A percentile compares a stretch with the other conserved stretches of the same genome.
Evolutionary conservation across 2,888 invertebrate species (phyloP).

Genomic region (Phyllotreta cruciferae): DNA sequence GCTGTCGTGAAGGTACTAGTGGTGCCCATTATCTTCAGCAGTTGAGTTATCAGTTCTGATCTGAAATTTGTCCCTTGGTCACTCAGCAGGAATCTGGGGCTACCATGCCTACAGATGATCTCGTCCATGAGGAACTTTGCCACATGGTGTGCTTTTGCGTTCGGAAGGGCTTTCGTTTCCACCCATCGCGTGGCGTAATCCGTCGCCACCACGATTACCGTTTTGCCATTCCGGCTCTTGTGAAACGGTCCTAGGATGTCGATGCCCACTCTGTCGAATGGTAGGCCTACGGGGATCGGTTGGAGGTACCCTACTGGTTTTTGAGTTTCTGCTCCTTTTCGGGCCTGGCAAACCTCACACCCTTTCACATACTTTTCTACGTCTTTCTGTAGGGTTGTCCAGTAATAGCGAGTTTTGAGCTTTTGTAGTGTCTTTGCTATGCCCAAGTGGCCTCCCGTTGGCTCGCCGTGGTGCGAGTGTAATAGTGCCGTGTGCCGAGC

Average conservation of each 20-base stretch:
- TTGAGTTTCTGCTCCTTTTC: too few relatives aligned
- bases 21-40: too few relatives aligned
- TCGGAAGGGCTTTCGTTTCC: neutral
- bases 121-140: neutral
- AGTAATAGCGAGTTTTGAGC: constrained; percentile 39
- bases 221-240: constrained; percentile 39
- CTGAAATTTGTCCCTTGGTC: neutral
- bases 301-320: constrained; percentile 4
- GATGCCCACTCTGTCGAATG: constrained; percentile 36
- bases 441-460: constrained; percentile 37
- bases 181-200: constrained; percentile 42
- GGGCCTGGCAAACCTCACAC: constrained; percentile 16
- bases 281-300: constrained; percentile 30
- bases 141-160: neutral
- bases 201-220: constrained; percentile 43
- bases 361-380: constrained; percentile 40
- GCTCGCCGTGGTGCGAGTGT: constrained; percentile 29
- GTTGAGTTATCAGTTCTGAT: neutral
- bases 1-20: constrained; percentile 25
- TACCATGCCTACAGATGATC: too few relatives aligned
- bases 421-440: constrained; percentile 39
- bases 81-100: neutral
- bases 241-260: constrained; percentile 44
- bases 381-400: constrained; percentile 28
- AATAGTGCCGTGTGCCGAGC: too few relatives aligned